A percentile compares a stretch with the other conserved stretches of the same genome.
These are phyloP conservation scores for Dryocosmus kuriphilus DNA, from an alignment of 2,888 invertebrate genomes.

Conservation along the genomic window DNA sequence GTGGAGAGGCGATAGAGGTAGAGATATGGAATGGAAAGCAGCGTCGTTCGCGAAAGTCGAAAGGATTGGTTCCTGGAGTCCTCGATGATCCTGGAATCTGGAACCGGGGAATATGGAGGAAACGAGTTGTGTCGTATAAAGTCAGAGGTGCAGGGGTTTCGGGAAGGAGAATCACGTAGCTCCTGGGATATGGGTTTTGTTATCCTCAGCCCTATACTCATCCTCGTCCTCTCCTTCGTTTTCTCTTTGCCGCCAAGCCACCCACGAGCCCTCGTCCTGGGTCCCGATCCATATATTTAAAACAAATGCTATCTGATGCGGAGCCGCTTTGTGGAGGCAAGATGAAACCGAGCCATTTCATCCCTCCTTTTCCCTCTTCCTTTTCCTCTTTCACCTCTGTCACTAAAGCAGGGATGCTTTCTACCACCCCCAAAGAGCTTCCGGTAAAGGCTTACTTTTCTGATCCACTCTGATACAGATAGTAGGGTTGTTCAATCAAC, in stretches of 20 bases:
- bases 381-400: slow-evolving; percentile 48
- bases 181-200: slow-evolving; percentile 73
- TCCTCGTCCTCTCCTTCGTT: slow-evolving; percentile 58
- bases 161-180: slow-evolving; percentile 43
- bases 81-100: slow-evolving; percentile 34
- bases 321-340: slow-evolving; percentile 73
- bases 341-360: slow-evolving; percentile 69
- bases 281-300: slow-evolving; percentile 76
- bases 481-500: not conserved
- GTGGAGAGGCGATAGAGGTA: slow-evolving; percentile 66
- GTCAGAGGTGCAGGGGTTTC: slow-evolving; percentile 53
- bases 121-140: slow-evolving; percentile 71
- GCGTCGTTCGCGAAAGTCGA: slow-evolving; percentile 58
- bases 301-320: slow-evolving; percentile 77
- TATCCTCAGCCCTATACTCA: slow-evolving; percentile 63
- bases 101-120: slow-evolving; percentile 66
- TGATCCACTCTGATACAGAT: slow-evolving; percentile 13
- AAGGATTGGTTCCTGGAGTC: slow-evolving; percentile 68
- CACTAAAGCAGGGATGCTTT: slow-evolving; percentile 65
- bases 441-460: slow-evolving; percentile 7
- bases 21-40: slow-evolving; percentile 47
- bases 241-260: slow-evolving; percentile 40
- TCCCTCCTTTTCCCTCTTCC: slow-evolving; percentile 53
- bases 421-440: slow-evolving; percentile 34
- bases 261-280: slow-evolving; percentile 56